Base-by-base conservation (phyloP, 1,140 invertebrate species). In the Lucilia sericata region DNA sequence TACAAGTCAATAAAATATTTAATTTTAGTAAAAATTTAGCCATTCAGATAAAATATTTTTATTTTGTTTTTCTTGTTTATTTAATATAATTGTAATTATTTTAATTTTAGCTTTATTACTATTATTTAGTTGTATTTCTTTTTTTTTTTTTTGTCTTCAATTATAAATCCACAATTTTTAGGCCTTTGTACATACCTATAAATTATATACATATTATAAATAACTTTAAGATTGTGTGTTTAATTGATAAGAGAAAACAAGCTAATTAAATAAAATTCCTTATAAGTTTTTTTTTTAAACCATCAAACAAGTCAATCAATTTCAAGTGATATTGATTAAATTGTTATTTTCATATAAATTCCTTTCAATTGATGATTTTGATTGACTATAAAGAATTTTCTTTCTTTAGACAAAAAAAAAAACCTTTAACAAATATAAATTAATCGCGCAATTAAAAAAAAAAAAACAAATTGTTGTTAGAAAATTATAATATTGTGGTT, bases 181-280 rank as follows among this genome's bases (percentile, higher is more conserved):
- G 55, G 55, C 55, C 55, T 17, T 60, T 60, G 55, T 60, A 60
- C 55, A 60, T 60, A 42, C 42, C 25, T 30, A 42, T 42, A 42
- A 42, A 42, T 42, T 42, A 42, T 5, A 3, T 36, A 36, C 36
- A 3, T 36, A 36, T 10, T 42, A 60, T 60, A 60, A 60, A 60
- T 60, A 60, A 60, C 25, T 60, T 60, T 60, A 60, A 60, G 55
- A 60, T n/a, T 60, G 55, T 60, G 13, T 60, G 55, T 60, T 17
- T 60, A 60, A n/a, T 60, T n/a, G 14, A 60, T n/a, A 60, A n/a
- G 7, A 17, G 2, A 60, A 60, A 60, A n/a, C 17, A 60, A n/a
- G 14, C 55, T 60, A 60, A 60, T 60, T 60, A 17, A 60, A 14
- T 14, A 60, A 60, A 60, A 60, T 60, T 60, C 14, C 14, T n/a